Conservation (phyloP, 2,888 invertebrate species). For the Caenorhabditis sp. region DNA sequence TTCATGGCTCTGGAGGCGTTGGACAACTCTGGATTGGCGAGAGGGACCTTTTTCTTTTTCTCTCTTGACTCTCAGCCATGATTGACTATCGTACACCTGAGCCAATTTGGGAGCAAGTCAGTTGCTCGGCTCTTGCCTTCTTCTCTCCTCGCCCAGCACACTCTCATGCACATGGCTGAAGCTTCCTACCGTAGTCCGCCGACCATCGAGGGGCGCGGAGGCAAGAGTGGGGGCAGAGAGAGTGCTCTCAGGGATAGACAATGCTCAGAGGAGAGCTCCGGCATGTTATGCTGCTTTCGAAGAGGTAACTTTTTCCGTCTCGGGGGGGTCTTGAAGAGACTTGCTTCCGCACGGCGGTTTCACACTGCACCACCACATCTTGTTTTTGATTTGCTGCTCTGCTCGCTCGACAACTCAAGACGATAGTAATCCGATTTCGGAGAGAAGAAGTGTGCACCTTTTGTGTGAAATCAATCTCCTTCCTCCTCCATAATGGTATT, state of each 20-base stretch:
- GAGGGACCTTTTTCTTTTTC: slow-evolving; percentile 2
- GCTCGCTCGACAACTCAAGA: neutral
- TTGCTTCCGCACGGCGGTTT: neutral
- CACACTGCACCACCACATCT: slow-evolving; percentile 1
- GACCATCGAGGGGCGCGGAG: slow-evolving; percentile 13
- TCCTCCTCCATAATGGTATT: slow-evolving; percentile 41
- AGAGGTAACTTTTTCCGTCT: slow-evolving; percentile 20
- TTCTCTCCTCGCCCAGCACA: slow-evolving; percentile 21
- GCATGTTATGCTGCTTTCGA: neutral
- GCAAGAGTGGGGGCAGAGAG: slow-evolving; percentile 9
- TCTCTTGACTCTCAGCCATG: slow-evolving; percentile 24
- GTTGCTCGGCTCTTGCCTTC: no score
- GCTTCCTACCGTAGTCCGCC: slow-evolving; percentile 56
- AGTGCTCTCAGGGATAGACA: slow-evolving; percentile 21
- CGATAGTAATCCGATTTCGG: slow-evolving; percentile 46
- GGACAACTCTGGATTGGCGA: slow-evolving; percentile 9
- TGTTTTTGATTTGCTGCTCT: slow-evolving; percentile 35
- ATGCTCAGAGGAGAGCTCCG: neutral
- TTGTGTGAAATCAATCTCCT: slow-evolving; percentile 49
- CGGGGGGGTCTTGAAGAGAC: slow-evolving; percentile 6
- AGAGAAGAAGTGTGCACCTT: slow-evolving; percentile 37
- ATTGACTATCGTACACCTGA: slow-evolving; percentile 61
- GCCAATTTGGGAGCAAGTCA: slow-evolving; percentile 55
- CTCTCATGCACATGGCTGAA: slow-evolving; percentile 45
- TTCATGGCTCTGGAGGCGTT: slow-evolving; percentile 13